These are phyloP conservation scores for Pogonus chalceus DNA, from an alignment of 1,140 invertebrate genomes.

Conservation along the genomic window DNA sequence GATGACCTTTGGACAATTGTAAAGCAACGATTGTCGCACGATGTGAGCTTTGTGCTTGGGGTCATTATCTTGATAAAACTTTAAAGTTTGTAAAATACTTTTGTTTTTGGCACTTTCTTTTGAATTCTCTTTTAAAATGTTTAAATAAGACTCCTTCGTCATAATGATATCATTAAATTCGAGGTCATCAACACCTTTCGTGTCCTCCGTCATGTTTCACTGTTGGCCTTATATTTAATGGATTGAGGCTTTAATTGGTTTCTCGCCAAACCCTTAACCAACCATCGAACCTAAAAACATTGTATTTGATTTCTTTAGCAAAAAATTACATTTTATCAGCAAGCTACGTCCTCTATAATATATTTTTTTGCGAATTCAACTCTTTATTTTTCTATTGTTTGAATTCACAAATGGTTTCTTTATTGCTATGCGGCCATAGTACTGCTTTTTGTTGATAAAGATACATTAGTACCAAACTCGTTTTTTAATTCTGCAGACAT, in stretches of 20 bases:
- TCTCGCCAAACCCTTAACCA: not conserved
- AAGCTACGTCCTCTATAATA: no score
- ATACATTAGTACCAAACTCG: no score
- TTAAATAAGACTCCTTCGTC: not conserved
- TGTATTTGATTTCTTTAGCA: not conserved
- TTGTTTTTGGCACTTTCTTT: not conserved
- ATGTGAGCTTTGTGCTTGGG: not conserved
- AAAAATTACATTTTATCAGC: no score
- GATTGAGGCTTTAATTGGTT: not conserved
- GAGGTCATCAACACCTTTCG: not conserved
- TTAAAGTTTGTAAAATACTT: constrained; percentile 1
- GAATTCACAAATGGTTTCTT: no score
- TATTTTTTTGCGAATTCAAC: no score
- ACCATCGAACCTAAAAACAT: not conserved
- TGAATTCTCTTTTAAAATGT: not conserved
- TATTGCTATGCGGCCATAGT: no score
- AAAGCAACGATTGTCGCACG: not conserved
- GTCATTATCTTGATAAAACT: constrained; percentile 1
- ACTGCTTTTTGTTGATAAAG: no score
- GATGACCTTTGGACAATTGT: not conserved
- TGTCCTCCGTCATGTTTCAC: not conserved
- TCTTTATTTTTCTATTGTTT: no score
- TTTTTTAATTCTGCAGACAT: no score
- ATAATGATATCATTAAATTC: not conserved
- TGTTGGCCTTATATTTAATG: not conserved